Conservation (phyloP, 2,888 invertebrate species). For the Agapetus fuscipes region DNA sequence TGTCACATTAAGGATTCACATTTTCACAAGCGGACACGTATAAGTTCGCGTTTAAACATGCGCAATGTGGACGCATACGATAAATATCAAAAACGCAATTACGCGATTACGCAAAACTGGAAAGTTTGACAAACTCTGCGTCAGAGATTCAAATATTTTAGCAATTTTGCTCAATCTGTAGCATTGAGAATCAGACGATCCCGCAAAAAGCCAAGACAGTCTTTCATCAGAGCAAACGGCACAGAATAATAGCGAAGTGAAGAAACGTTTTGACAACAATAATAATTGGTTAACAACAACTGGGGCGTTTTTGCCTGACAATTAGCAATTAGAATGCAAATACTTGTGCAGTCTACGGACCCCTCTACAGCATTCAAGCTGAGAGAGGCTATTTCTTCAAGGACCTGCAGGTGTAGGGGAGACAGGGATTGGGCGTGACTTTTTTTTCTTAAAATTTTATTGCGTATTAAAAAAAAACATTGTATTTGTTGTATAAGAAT, state of each 20-base stretch:
- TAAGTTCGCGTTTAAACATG: no score
- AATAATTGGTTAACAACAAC: not conserved
- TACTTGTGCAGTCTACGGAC: not conserved
- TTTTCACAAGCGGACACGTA: no score
- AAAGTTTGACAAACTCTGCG: not conserved
- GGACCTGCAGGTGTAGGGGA: no score
- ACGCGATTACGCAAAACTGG: no score
- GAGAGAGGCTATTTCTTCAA: slow-evolving; percentile 11
- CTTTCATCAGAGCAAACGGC: not conserved
- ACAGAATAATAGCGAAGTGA: not conserved
- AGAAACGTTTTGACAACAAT: no score
- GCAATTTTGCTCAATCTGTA: not conserved
- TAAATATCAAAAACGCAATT: no score
- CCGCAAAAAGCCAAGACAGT: not conserved
- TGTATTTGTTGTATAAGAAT: no score
- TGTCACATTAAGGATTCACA: no score
- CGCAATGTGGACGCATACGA: no score
- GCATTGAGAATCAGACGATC: not conserved
- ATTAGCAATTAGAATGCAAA: slow-evolving; percentile 13
- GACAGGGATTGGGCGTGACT: no score
- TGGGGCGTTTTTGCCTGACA: not conserved
- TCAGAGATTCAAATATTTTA: not conserved
- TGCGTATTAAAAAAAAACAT: no score
- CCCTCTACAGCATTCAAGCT: slow-evolving; percentile 4
- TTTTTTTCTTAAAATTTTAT: no score